Percentiles rank a stretch among this genome's conserved stretches.
Conservation (phyloP, 1,140 invertebrate species). For the Ephestia elutella region DNA sequence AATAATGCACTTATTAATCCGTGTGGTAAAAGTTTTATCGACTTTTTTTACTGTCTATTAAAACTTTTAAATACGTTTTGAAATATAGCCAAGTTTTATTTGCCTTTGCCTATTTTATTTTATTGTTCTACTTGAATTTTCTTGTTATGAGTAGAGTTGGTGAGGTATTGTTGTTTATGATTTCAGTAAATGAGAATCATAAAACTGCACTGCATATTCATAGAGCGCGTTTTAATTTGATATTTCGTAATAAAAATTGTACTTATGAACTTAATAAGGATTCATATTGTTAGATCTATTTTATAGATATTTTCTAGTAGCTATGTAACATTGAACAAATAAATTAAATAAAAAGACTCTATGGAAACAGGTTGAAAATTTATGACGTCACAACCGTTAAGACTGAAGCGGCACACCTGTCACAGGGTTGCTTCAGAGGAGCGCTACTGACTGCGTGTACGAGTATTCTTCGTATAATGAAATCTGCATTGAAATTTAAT, state of each 20-base stretch:
- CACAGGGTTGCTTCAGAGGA: no score
- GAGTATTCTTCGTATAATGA: no score
- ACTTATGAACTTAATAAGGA: no score
- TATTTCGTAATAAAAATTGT: neutral
- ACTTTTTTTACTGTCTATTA: neutral
- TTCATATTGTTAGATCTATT: no score
- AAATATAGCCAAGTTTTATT: neutral
- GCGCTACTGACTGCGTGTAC: no score
- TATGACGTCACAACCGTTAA: no score
- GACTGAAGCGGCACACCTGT: no score
- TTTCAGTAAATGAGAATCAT: neutral
- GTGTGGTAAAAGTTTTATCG: neutral
- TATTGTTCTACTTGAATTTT: neutral
- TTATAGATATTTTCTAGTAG: no score
- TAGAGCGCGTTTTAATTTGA: neutral
- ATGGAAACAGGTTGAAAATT: no score
- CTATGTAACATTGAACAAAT: no score
- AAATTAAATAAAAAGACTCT: no score
- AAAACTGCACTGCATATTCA: neutral
- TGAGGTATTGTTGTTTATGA: neutral
- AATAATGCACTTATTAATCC: constrained; percentile 8
- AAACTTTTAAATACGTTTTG: neutral
- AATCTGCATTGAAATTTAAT: no score
- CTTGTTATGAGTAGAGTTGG: neutral
- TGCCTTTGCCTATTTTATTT: neutral